phyloP scores from a whole-genome alignment of 1,140 invertebrate genomes.

The Polypedilum pembai region DNA sequence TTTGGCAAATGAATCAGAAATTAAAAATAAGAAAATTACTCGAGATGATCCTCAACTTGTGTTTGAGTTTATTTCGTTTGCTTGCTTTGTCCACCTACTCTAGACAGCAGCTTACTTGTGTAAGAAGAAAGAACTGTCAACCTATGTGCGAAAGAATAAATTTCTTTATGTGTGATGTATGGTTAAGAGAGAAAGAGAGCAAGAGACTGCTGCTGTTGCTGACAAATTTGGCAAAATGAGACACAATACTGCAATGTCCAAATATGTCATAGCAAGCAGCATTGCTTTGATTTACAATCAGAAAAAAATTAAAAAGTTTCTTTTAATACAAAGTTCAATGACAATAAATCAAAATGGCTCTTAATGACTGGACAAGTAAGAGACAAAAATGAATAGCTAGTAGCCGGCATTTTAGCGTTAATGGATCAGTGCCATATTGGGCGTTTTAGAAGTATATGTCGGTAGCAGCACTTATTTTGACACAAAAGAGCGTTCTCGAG shows the following conservation, averaged over 20 bases:
- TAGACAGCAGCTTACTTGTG: too few relatives aligned
- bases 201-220: neutral
- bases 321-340: slow-evolving; percentile 21
- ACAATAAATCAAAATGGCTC: slow-evolving; percentile 15
- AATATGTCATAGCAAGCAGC: neutral
- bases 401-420: slow-evolving; percentile 2
- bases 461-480: neutral
- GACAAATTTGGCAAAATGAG: neutral
- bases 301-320: neutral
- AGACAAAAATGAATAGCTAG: neutral
- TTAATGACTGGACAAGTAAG: neutral
- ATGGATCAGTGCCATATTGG: neutral
- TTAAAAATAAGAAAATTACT: too few relatives aligned
- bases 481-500: slow-evolving; percentile 1
- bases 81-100: too few relatives aligned
- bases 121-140: too few relatives aligned
- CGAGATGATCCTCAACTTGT: too few relatives aligned
- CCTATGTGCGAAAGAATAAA: too few relatives aligned
- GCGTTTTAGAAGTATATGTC: neutral
- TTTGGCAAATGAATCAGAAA: too few relatives aligned
- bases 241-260: neutral
- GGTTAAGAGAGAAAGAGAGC: too few relatives aligned
- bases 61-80: too few relatives aligned
- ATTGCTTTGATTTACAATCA: neutral
- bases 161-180: too few relatives aligned